Evolutionary conservation across 2,888 invertebrate genomes (phyloP).

Genomic region (Nymphalis c-album): DNA sequence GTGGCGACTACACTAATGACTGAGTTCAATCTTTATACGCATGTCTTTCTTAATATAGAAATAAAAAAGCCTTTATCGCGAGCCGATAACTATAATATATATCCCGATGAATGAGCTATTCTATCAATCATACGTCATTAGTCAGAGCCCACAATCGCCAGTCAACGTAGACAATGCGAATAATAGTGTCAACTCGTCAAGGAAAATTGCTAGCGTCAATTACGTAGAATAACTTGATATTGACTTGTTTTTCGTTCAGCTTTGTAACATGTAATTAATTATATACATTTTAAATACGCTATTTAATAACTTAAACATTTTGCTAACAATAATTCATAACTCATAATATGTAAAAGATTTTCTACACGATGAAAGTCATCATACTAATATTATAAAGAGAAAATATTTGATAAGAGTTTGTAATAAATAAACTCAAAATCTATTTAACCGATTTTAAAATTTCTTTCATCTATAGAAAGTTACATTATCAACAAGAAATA

Average conservation of each 20-base stretch:
- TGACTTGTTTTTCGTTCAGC: slow-evolving; percentile 27
- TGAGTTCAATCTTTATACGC: slow-evolving; percentile 9
- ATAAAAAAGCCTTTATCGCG: slow-evolving; percentile 25
- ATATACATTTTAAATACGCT: not conserved
- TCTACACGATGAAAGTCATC: too few species aligned
- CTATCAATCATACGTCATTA: slow-evolving; percentile 69
- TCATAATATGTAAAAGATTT: too few species aligned
- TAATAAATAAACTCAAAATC: too few species aligned
- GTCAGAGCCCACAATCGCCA: slow-evolving; percentile 58
- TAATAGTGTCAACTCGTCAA: slow-evolving; percentile 40
- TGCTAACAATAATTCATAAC: too few species aligned
- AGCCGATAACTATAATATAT: slow-evolving; percentile 57
- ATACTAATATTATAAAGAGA: too few species aligned
- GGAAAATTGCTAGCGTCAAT: slow-evolving; percentile 39
- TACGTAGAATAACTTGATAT: slow-evolving; percentile 33
- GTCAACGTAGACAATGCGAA: slow-evolving; percentile 46
- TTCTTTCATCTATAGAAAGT: too few species aligned
- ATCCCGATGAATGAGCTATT: slow-evolving; percentile 66
- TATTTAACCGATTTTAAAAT: too few species aligned
- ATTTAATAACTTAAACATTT: too few species aligned
- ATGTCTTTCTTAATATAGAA: slow-evolving; percentile 16
- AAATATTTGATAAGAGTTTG: too few species aligned
- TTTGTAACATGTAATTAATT: not conserved
- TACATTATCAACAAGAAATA: too few species aligned
- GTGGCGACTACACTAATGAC: not conserved